Evolutionary conservation across 1,140 invertebrate genomes (phyloP), one percentile per base, ranked within the genome.

Genomic region (Tachypleus tridentatus): DNA sequence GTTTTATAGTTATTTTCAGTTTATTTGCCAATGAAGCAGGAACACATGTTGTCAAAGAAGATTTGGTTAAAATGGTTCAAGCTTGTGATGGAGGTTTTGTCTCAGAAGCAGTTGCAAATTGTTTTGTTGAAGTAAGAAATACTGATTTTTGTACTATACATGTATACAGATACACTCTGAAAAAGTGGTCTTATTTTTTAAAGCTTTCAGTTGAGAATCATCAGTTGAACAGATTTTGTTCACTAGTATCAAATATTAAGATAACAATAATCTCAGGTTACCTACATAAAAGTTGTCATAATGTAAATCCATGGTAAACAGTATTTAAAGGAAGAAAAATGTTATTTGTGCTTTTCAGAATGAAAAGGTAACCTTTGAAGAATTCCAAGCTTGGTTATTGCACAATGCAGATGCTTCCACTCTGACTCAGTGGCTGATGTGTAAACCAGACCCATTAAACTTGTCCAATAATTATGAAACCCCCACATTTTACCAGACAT

Each of bases 401-500:
- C 80, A 82, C 57, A 82, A 90, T 74, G 85, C 84, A 61, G 84
- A 86, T 74, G 86, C 86, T 4, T 91, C 88, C 3, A 84, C 88
- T 3, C 76, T 93, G 3, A 88, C 88, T 29, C 83, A 84, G 71
- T 93, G 91, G 91, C 76, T 93, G 50, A 74, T 93, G 9, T 78
- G 81, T 11, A 86, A 89, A 68, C 81, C 82, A 7, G 81, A 80
- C 70, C 82, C 76, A 51, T 77, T 88, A 8, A 85, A 83, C 57
- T 77, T 90, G 0, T 85, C 85, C 11, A 87, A 87, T 65, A 89
- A 93, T 72, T 78, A 86, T 70, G 89, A 93, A 74, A 90, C 89
- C 10, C 90, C 89, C 4, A 93, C 89, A 2, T 93, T 93, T 74
- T 93, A 93, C 74, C 91, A 94, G 76, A 93, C 89, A 49, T 76